Conservation (phyloP, 2,888 invertebrate genomes). For the Noctua pronuba region DNA sequence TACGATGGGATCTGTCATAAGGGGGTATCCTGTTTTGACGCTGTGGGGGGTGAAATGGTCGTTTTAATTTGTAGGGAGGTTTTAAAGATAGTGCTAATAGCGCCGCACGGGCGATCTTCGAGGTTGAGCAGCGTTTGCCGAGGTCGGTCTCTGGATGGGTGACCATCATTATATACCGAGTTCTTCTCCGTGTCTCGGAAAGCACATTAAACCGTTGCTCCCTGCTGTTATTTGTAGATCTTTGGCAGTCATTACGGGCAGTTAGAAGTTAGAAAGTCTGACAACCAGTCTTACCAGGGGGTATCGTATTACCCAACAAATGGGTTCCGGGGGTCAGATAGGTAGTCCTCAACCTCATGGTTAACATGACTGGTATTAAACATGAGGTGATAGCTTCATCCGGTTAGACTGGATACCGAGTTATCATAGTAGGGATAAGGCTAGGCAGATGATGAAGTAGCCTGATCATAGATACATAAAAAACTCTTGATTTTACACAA, state of each 20-base stretch:
- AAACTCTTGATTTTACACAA: background rate
- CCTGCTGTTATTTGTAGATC: background rate
- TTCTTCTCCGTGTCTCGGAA: background rate
- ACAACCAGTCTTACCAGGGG: background rate
- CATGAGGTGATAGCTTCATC: background rate
- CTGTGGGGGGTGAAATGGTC: background rate
- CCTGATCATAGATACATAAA: background rate
- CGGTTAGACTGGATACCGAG: background rate
- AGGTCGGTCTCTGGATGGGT: background rate
- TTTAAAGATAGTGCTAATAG: background rate
- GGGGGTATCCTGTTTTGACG: constrained; percentile 12
- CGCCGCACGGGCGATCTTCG: background rate
- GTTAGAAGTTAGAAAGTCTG: background rate
- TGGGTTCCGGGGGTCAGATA: background rate
- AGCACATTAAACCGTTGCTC: background rate
- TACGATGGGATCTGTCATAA: constrained; percentile 10
- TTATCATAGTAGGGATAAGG: background rate
- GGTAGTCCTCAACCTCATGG: background rate
- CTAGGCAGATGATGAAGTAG: background rate
- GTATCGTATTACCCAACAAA: no score
- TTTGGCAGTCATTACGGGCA: background rate
- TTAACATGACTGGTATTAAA: background rate
- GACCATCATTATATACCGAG: background rate
- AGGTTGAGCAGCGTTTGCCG: background rate
- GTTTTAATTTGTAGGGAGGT: background rate